Conservation (phyloP, 2,113 vertebrate genomes). For the Alethe diademata region DNA sequence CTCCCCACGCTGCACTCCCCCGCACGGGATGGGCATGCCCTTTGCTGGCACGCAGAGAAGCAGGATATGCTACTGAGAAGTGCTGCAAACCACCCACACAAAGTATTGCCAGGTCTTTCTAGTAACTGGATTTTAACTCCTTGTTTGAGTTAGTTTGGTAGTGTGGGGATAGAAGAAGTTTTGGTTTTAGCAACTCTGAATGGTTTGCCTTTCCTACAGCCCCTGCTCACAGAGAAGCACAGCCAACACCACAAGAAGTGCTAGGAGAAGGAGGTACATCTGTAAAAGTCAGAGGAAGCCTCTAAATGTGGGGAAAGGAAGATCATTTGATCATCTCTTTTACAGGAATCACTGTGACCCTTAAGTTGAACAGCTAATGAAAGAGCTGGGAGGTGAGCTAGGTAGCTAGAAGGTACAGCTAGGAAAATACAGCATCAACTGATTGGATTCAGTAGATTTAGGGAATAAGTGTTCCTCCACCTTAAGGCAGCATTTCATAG, state of each 20-base stretch:
- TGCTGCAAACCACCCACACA: background rate
- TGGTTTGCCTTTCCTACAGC: background rate
- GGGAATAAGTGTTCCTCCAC: background rate
- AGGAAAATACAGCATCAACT: background rate
- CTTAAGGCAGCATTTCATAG: background rate
- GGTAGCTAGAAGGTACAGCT: background rate
- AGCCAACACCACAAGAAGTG: background rate
- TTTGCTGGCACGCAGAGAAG: background rate
- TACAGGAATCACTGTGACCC: background rate
- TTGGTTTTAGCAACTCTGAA: background rate
- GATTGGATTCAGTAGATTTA: background rate
- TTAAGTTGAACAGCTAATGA: background rate
- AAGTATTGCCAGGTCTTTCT: background rate
- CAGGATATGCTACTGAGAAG: background rate
- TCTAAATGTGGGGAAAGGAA: background rate
- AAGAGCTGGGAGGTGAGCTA: background rate
- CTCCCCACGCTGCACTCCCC: background rate
- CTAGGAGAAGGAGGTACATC: background rate
- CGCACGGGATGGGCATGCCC: fast-evolving
- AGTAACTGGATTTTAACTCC: background rate
- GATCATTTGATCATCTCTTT: background rate
- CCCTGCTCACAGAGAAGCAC: background rate
- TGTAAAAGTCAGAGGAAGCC: background rate
- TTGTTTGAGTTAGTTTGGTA: background rate
- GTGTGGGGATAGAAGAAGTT: background rate